Evolutionary conservation across 2,797 vertebrate species (phyloP), one percentile per base, ranked within the genome.

Genomic region (Halcyon leucocephala): DNA sequence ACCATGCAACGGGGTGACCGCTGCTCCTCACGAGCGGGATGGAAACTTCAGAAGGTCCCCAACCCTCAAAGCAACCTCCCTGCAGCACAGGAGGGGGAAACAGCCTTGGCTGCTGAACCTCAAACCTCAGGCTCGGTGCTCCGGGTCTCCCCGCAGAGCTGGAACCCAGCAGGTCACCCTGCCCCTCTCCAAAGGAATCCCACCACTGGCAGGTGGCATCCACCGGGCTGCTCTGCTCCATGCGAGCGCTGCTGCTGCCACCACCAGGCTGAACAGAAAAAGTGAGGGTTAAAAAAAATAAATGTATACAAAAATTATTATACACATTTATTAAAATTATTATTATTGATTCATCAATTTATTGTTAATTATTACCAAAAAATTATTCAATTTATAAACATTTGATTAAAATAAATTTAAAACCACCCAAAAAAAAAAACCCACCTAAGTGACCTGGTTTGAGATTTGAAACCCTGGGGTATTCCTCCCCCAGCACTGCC

Each of bases 241-340:
- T 97, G 97, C 82, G 86, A 98, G 98, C 93, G 97, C 95, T 96
- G 97, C 97, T 98, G 97, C 98, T 98, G 98, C 98, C 98, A 98
- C 98, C 98, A 72, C 96, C 97, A 98, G 98, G 97, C 97, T 48
- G 76, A 95, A 65, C 18, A 7, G 9, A 2, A 74, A 35, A 95
- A 97, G 41, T 4, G 54, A 96, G 90, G 51, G 20, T 20, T 4
- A 18, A 54, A 54, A 54, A 5, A 37, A 37, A 37, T 37, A 37
- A 37, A 37, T 37, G 37, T 37, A 37, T 37, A 37, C 11, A 37
- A 5, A 37, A 37, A 10, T 37, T 37, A 37, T 37, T 37, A 37
- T 11, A 11, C 10, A 37, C 37, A 37, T 37, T 37, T 37, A 11
- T 37, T 37, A 11, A 10, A 37, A 10, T 37, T 37, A 37, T 37